Evolutionary conservation across 1,140 invertebrate species (phyloP), one percentile per base, ranked within the genome.

Genomic region (Drosophila sp.): DNA sequence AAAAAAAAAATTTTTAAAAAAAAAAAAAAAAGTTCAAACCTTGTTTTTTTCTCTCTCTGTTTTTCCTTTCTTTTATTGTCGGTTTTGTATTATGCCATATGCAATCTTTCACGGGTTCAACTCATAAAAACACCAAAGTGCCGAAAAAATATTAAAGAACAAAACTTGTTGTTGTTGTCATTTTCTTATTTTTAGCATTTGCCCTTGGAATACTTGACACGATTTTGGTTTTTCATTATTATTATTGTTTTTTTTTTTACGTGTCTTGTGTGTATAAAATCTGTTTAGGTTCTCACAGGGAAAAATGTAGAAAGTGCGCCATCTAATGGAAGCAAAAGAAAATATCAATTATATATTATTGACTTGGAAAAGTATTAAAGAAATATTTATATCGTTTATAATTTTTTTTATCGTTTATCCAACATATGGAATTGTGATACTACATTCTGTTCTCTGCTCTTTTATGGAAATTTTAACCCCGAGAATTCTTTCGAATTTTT

Each of bases 201-300:
- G 83, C 75, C 76, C 83, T 86, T 86, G 82, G 83, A 86, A 87
- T 86, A 70, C 82, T 87, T 82, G 82, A 79, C 83, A 86, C 71
- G 76, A 72, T 73, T 86, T 83, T 35, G 27, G 56, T 58, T 47
- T 73, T 62, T n/a, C 3, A 23, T 44, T 74, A 33, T 66, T 35
- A 57, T 73, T 69, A 50, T 55, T 50, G 63, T 54, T 58, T 58
- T 74, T 57, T 72, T 66, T 62, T 69, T 69, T 70, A 0, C 3
- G 29, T 6, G 3, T 29, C 6, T 35, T 44, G 10, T 41, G 38
- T 62, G 41, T 27, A 35, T 54, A 58, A 86, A 66, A 74, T 72
- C 66, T 77, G 71, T 66, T 32, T 3, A 38, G 23, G 33, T 58
- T 58, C 56, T 25, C 56, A 58, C 56, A 58, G 10, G 8, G 33